phyloP scores from a whole-genome alignment of 2,888 invertebrate genomes.

The Listrodromus nycthemerus region DNA sequence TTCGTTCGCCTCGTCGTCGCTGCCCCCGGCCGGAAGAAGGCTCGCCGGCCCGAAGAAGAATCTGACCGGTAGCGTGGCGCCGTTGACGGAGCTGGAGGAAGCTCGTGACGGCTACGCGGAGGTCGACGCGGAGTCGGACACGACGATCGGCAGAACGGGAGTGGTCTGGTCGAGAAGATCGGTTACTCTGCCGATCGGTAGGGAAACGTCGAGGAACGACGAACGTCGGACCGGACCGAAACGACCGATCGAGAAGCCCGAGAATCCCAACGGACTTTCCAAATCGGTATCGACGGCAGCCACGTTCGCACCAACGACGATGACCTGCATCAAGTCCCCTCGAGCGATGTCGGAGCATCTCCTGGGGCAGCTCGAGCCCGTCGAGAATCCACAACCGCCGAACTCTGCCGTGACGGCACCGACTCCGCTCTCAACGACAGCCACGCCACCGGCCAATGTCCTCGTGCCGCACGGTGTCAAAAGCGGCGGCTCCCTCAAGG shows the following conservation, averaged over 20 bases:
- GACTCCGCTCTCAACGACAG: conserved; percentile 40
- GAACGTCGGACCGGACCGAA: background rate
- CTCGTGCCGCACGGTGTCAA: conserved; percentile 69
- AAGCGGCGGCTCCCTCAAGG: conserved; percentile 79
- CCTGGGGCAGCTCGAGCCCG: conserved; percentile 79
- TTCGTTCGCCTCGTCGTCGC: conserved; percentile 58
- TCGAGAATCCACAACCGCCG: conserved; percentile 70
- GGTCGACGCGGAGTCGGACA: conserved; percentile 63
- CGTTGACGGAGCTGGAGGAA: conserved; percentile 64
- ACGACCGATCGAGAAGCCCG: conserved; percentile 47
- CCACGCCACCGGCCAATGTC: conserved; percentile 46
- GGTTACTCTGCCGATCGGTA: conserved; percentile 60
- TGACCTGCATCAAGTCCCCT: conserved; percentile 83
- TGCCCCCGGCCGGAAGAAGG: conserved; percentile 46
- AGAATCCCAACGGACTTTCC: conserved; percentile 76
- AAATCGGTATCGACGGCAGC: conserved; percentile 81
- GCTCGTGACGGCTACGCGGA: conserved; percentile 63
- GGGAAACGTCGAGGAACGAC: conserved; percentile 29
- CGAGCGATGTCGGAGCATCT: conserved; percentile 82
- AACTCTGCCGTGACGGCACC: conserved; percentile 69
- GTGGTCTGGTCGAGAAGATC: conserved; percentile 68
- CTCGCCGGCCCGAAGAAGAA: conserved; percentile 43
- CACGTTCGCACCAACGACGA: conserved; percentile 79
- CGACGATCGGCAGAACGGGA: conserved; percentile 57
- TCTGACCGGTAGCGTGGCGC: conserved; percentile 58